A percentile compares a stretch with the other conserved stretches of the same genome.
phyloP scores from a whole-genome alignment of 2,888 invertebrate species.

The Carcina quercana region DNA sequence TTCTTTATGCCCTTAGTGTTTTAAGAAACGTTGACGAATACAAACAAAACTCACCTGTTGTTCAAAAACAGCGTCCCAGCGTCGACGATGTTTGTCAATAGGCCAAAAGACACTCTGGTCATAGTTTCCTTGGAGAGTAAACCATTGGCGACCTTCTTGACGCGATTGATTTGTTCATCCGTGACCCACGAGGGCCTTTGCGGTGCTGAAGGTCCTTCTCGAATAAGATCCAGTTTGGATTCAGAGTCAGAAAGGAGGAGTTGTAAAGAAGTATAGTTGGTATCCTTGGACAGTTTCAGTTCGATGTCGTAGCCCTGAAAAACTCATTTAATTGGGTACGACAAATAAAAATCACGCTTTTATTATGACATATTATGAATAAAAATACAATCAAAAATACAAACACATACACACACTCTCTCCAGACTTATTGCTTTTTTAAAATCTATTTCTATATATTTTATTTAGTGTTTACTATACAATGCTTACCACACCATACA shows the following conservation, averaged over 20 bases:
- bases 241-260: constrained; percentile 32
- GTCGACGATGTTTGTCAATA: constrained; percentile 51
- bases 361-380: no score
- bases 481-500: no score
- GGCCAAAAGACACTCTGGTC: constrained; percentile 49
- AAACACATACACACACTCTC: no score
- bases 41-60: constrained; percentile 43
- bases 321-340: no score
- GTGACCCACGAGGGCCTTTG: constrained; percentile 46
- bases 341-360: no score
- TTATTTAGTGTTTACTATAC: no score
- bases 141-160: constrained; percentile 29
- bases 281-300: constrained; percentile 33
- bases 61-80: constrained; percentile 58
- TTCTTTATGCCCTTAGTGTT: no score
- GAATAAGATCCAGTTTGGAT: constrained; percentile 28
- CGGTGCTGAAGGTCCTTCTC: constrained; percentile 36
- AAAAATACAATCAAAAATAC: no score
- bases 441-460: no score
- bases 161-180: constrained; percentile 32
- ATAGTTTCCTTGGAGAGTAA: constrained; percentile 45
- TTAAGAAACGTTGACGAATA: no score
- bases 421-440: no score
- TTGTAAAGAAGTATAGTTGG: constrained; percentile 40
- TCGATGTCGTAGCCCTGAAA: constrained; percentile 46